Percentiles rank a stretch among this genome's conserved stretches.
phyloP scores from a whole-genome alignment of 2,797 vertebrate genomes.

The Loriculus beryllinus region DNA sequence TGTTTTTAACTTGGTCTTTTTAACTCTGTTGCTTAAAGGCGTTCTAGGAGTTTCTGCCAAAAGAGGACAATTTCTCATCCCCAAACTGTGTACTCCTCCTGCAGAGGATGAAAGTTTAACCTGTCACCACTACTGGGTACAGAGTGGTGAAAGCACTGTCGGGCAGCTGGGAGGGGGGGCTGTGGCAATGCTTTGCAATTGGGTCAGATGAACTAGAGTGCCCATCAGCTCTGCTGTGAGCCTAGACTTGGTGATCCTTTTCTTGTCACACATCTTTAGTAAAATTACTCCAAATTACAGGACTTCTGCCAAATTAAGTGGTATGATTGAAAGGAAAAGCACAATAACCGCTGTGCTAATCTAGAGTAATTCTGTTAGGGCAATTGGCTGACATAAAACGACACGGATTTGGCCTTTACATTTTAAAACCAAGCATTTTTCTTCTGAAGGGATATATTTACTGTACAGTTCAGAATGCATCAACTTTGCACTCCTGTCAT shows the following conservation, averaged over 20 bases:
- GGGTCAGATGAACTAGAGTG: background rate
- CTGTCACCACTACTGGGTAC: background rate
- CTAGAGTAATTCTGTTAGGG: background rate
- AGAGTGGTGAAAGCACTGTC: fast-evolving
- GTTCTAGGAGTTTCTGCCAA: background rate
- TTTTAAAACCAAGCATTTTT: background rate
- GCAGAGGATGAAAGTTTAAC: background rate
- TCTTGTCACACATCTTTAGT: background rate
- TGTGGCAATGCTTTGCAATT: background rate
- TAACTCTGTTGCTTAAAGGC: background rate
- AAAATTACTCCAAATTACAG: background rate
- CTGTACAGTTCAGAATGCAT: background rate
- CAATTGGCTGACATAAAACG: background rate
- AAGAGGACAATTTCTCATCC: background rate
- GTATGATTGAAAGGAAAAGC: background rate
- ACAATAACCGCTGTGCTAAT: background rate
- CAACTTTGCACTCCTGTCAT: background rate
- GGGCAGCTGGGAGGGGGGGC: background rate
- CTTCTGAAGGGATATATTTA: background rate
- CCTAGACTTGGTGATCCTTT: background rate
- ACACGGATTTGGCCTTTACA: background rate
- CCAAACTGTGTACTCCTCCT: background rate
- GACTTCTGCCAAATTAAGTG: background rate
- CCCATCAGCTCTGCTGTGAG: background rate
- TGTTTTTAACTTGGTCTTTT: background rate